Base-by-base conservation (phyloP, 2,797 vertebrate genomes). In the Sebastes iracundus region DNA sequence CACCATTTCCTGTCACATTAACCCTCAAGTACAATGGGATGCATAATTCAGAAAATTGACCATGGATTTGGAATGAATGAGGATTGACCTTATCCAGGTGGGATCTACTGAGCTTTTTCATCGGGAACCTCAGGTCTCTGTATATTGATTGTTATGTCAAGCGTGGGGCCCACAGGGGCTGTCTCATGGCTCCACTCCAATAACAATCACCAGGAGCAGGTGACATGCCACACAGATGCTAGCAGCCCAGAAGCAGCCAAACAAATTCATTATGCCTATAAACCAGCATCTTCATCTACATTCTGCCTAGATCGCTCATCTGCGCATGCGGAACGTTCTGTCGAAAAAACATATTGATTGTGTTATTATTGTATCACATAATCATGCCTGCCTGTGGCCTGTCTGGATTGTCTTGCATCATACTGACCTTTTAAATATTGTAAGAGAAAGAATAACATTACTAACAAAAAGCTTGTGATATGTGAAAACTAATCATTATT, bases 111-210 rank as follows among this genome's bases (percentile, higher is more conserved):
- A 61, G 75, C 76, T 90, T 90, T 92, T 90, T 90, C 82, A 79
- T 72, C 14, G 53, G 66, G 64, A 88, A 90, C 81, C 75, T 59
- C 75, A 75, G 83, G 87, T 91, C 86, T 87, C 75, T 84, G 78
- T 90, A 56, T 93, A 90, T 93, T 87, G 87, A 92, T 93, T 91
- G 87, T 78, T 85, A 84, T 90, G 92, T 92, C 91, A 87, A 86
- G 82, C 61, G 58, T 65, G 32, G 71, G 77, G 80, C 84, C 81
- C 80, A 72, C 10, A n/a, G 18, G 77, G 82, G 87, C 83, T 78
- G 81, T 64, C 88, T 90, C 76, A 23, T 82, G 81, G 85, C 90
- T 92, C 81, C 69, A 70, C 89, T 93, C 85, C 86, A 91, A 90
- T 92, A 92, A 88, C 89, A 92, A 90, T 91, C 89, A 91, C 82